Evolutionary conservation across 2,888 invertebrate species (phyloP).

Genomic region (Zele albiditarsus): DNA sequence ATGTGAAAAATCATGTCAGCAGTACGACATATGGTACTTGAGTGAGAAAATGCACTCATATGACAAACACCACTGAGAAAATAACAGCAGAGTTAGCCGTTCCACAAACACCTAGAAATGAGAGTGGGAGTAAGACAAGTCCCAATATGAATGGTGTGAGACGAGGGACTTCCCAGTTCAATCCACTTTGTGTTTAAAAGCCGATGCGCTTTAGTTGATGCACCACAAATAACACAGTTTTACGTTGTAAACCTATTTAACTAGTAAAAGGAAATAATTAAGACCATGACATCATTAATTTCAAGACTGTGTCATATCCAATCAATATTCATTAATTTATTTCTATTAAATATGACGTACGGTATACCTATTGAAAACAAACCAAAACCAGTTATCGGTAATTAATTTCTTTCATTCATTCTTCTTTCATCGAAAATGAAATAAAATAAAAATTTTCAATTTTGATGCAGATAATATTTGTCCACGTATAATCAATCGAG

Average conservation of each 20-base stretch:
- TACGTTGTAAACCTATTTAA: conserved; percentile 45
- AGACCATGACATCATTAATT: conserved; percentile 12
- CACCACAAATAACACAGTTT: conserved; percentile 53
- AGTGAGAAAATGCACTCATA: neutral
- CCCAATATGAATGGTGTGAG: conserved; percentile 55
- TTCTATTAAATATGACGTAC: neutral
- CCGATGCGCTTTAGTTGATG: conserved; percentile 46
- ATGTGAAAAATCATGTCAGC: no score
- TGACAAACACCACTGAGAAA: conserved; percentile 18
- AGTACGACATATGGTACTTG: neutral
- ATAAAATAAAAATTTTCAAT: neutral
- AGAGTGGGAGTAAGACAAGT: conserved; percentile 53
- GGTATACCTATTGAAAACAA: neutral
- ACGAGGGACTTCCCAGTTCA: conserved; percentile 61
- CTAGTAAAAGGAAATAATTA: conserved; percentile 28
- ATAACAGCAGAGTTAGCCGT: neutral
- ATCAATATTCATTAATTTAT: conserved; percentile 1
- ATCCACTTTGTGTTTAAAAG: conserved; percentile 61
- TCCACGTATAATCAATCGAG: conserved; percentile 63
- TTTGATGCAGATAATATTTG: conserved; percentile 49
- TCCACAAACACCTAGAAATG: conserved; percentile 39
- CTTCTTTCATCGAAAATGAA: neutral
- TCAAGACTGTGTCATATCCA: neutral
- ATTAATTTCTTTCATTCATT: neutral
- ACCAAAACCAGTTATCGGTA: neutral